A percentile compares a stretch with the other conserved stretches of the same genome.
phyloP scores from a whole-genome alignment of 1,140 invertebrate genomes.

The Aphidius ervi region DNA sequence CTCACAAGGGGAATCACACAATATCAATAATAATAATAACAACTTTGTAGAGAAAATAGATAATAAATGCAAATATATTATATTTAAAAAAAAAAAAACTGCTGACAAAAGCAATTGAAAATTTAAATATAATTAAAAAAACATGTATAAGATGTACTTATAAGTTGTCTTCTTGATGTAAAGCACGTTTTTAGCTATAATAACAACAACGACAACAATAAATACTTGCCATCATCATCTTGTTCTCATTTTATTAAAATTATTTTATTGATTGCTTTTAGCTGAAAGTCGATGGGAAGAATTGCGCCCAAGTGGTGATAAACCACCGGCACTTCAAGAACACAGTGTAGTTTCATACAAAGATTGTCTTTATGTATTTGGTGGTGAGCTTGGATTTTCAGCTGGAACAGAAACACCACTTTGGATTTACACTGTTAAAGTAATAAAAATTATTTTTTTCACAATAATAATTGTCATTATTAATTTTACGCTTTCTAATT shows the following conservation, averaged over 20 bases:
- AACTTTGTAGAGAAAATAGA: too few species aligned
- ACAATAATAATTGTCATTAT: neutral
- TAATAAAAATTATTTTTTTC: constrained; percentile 33
- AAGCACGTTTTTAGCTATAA: neutral
- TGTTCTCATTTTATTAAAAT: neutral
- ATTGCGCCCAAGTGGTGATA: constrained; percentile 65
- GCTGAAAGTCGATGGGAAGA: constrained; percentile 68
- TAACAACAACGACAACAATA: neutral
- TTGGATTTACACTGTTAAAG: constrained; percentile 82
- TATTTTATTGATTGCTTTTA: too few species aligned
- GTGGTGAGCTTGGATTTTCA: constrained; percentile 80
- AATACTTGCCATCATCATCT: too few species aligned
- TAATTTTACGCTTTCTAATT: constrained; percentile 13
- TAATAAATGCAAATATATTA: too few species aligned
- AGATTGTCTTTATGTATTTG: constrained; percentile 78
- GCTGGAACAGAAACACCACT: constrained; percentile 76
- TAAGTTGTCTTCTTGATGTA: neutral
- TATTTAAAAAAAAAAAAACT: too few species aligned
- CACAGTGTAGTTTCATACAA: constrained; percentile 78
- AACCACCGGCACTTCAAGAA: constrained; percentile 76
- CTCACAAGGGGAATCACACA: too few species aligned
- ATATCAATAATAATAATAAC: too few species aligned
- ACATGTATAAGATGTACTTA: neutral
- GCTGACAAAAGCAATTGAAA: neutral
- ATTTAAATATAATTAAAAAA: too few species aligned